Conservation (phyloP, 2,888 invertebrate species). For the Acronicta aceris region DNA sequence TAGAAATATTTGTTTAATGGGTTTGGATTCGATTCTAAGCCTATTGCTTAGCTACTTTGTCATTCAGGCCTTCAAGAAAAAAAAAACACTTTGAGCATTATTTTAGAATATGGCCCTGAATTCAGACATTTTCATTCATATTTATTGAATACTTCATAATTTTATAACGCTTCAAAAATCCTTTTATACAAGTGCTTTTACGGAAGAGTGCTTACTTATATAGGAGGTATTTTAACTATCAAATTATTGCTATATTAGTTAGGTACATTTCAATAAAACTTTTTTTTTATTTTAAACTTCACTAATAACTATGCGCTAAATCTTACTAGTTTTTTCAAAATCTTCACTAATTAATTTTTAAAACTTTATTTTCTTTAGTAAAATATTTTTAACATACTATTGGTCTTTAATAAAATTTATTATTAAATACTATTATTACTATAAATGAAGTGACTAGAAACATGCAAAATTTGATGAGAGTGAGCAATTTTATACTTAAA, state of each 20-base stretch:
- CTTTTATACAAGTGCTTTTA: constrained; percentile 61
- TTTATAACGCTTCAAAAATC: constrained; percentile 50
- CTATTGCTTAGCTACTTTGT: too few species aligned
- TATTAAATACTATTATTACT: constrained; percentile 65
- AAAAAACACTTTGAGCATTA: neutral
- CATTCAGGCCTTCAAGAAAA: too few species aligned
- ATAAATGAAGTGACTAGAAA: constrained; percentile 76
- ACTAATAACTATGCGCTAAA: constrained; percentile 77
- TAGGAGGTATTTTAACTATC: constrained; percentile 68
- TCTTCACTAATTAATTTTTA: constrained; percentile 69
- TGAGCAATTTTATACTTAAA: constrained; percentile 77
- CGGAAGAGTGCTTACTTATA: constrained; percentile 73
- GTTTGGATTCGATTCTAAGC: too few species aligned
- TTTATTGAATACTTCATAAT: constrained; percentile 33
- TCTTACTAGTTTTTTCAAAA: constrained; percentile 72
- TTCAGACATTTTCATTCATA: constrained; percentile 9
- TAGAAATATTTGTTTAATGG: too few species aligned
- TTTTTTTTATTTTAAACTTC: constrained; percentile 70
- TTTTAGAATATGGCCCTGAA: neutral
- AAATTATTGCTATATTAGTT: constrained; percentile 77
- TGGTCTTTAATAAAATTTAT: constrained; percentile 84
- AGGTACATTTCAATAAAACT: constrained; percentile 58
- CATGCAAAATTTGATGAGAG: constrained; percentile 76
- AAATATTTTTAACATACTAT: constrained; percentile 82
- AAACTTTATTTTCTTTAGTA: constrained; percentile 74